These are phyloP conservation scores for Nyctalus aviator DNA, from an alignment of 2,797 vertebrate species.

Conservation along the genomic window DNA sequence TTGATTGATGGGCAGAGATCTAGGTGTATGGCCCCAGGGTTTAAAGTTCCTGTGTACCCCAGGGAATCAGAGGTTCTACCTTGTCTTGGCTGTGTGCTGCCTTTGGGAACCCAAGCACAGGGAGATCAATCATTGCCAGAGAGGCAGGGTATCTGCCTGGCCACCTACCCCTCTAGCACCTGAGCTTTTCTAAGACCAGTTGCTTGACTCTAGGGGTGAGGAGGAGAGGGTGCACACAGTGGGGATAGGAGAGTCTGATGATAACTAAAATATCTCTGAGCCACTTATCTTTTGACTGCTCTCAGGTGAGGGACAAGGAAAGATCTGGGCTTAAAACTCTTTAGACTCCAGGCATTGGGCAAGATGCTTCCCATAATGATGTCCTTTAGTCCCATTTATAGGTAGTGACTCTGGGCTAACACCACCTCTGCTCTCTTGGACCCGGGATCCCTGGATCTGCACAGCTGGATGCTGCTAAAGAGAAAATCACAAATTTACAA, in stretches of 20 bases:
- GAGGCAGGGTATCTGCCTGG: not conserved
- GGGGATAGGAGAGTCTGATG: not conserved
- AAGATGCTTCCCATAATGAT: not conserved
- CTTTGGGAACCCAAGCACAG: not conserved
- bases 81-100: not conserved
- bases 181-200: not conserved
- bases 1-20: not conserved
- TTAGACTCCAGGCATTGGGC: not conserved
- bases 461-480: not conserved
- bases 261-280: not conserved
- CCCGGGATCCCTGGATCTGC: not conserved
- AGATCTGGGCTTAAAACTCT: not conserved
- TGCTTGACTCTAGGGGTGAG: not conserved
- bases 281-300: not conserved
- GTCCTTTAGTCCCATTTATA: not conserved
- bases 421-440: not conserved
- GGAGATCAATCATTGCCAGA: not conserved
- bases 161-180: not conserved
- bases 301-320: not conserved
- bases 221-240: not conserved
- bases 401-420: not conserved
- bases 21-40: not conserved
- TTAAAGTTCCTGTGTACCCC: not conserved
- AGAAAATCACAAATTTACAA: not conserved
- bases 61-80: not conserved